Evolutionary conservation across 2,888 invertebrate genomes (phyloP), one percentile per base, ranked within the genome.

Genomic region (Nymphalis polychloros): DNA sequence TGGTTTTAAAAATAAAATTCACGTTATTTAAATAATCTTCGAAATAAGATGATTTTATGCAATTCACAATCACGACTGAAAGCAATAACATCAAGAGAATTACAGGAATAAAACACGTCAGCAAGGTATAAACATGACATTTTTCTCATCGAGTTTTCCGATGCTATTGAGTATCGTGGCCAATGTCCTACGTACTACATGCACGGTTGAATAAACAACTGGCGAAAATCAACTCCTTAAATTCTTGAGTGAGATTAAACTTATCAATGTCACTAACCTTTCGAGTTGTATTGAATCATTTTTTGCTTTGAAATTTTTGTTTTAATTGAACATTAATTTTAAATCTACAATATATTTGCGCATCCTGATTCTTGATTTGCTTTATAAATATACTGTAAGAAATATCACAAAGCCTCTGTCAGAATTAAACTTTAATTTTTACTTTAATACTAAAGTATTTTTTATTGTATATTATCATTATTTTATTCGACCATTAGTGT

Each of bases 231-330:
- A 67, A 66, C 59, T 69, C 65, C 48, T 50, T 41, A 48, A 59
- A 67, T 55, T 61, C 69, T 59, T 48, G 61, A 64, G 55, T 60
- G 52, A 63, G 64, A 57, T 70, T 69, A 62, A 65, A 59, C 64
- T 64, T 59, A 66, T 60, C 35, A 59, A 69, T 53, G 71, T 64
- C 64, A 70, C 70, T 61, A 67, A 69, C 67, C 71, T 65, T 59
- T 53, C 63, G 47, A 67, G 67, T 27, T 57, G 16, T 64, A 61
- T 61, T 61, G 27, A 46, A 1, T 31, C n/a, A 35, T 23, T 59
- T 59, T 59, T 61, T 49, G 48, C 27, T n/a, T 61, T 16, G 23
- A 47, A 49, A 49, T 19, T 31, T 17, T 17, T 47, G n/a, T 49
- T n/a, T 27, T 2, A 49, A 31, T n/a, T 23, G 20, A 60, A 60